Evolutionary conservation across 2,797 vertebrate species (phyloP), one percentile per base, ranked within the genome.

Genomic region (Poecilia velifera): DNA sequence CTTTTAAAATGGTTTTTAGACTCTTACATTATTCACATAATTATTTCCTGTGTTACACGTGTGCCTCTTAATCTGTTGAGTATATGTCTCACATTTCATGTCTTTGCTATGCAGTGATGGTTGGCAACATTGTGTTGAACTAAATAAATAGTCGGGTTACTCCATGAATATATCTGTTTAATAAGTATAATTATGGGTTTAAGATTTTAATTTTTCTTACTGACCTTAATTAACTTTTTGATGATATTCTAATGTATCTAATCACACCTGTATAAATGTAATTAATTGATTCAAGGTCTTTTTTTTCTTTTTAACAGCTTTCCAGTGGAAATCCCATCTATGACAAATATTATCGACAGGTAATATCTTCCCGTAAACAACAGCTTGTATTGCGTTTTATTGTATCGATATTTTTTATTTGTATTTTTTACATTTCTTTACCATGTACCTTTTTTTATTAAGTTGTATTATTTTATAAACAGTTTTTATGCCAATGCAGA

Each of bases 311-410:
- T 81, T 73, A 43, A 85, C 95, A 99, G 98, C 94, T 98, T 81
- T 98, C 97, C 72, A 97, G 96, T 97, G 97, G 97, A 94, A 97
- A 98, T 93, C 96, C 97, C 74, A 94, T 98, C 84, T 99, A 98
- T 94, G 98, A 99, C 93, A 98, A 98, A 83, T 98, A 97, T 94
- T 99, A 98, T 90, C 95, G 96, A 76, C 97, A 98, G 97, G 98
- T 98, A 96, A 47, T 88, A 96, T 46, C 13, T 71, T 46, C 5
- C 41, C 1, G 5, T 43, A 73, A 9, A 36, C 13, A 8, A 4
- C 31, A 28, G 25, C 39, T 20, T 71, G 28, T 10, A 0, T 1
- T 34, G 0, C 12, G 13, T 59, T 46, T 55, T 22, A 10, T 22
- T 77, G 25, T 6, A 55, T 77, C 25, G 0, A 36, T 41, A 41